Base-by-base conservation (phyloP, 2,113 vertebrate species). In the Trematocara stigmaticum region DNA sequence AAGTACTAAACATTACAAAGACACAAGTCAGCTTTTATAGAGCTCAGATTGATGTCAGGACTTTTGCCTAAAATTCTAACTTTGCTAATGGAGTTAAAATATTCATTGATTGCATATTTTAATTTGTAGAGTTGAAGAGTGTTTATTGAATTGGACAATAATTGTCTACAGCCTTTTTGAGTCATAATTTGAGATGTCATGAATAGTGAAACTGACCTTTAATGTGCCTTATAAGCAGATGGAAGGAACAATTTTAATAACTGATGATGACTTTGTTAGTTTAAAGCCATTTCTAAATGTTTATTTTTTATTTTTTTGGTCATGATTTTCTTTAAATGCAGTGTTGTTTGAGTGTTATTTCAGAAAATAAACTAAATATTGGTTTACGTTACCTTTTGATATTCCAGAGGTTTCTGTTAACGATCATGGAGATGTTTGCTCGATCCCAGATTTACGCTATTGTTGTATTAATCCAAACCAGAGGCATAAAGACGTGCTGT, bases 221-320 rank as follows among this genome's bases (percentile, higher is more conserved):
- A 52, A 82, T 85, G 93, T 93, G 93, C 93, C 93, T 94, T 93
- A 20, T 80, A 56, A 31, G 53, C 35, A 56, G 35, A 71, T 83
- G 9, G 15, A 81, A 89, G 23, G 10, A 83, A 47, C 56, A 87
- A 53, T 85, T 90, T 82, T 56, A n/a, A 45, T 31, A n/a, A 71
- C 61, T 20, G 8, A 51, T 57, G 35, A 12, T 15, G 18, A 23
- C 42, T 76, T 10, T 29, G 42, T 76, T 18, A 74, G 23, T 79
- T 83, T 42, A 23, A 89, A 92, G 66, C 49, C 42, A 82, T 86
- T 56, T 57, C 3, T 74, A 15, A 57, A 71, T 53, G 7, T 69
- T 10, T 34, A 0, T 15, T 1, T 18, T 4, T 2, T 1, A 6
- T 35, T 34, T 29, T 40, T 20, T 79, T 29, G 2, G n/a, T 79